Evolutionary conservation across 1,140 invertebrate species (phyloP).

Genomic region (Phocides pigmalion): DNA sequence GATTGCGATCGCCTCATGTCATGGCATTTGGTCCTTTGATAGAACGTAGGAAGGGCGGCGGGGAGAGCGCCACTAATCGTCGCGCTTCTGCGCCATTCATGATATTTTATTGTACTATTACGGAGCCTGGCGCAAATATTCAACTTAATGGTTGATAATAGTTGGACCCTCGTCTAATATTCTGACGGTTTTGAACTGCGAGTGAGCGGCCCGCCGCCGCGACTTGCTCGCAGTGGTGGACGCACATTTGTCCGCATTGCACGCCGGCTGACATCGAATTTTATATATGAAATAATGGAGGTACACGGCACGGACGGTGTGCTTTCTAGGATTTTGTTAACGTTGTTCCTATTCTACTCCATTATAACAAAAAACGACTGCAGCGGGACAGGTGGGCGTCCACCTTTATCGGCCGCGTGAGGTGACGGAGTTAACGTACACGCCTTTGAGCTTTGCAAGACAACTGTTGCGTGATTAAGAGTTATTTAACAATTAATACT

Average conservation of each 20-base stretch:
- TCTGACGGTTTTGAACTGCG: background rate
- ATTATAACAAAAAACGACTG: too few relatives aligned
- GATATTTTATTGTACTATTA: slow-evolving; percentile 3
- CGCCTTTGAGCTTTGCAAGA: background rate
- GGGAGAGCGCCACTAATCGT: background rate
- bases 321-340: too few relatives aligned
- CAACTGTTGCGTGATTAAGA: background rate
- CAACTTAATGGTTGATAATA: slow-evolving; percentile 3
- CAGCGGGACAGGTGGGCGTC: too few relatives aligned
- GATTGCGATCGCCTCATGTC: background rate
- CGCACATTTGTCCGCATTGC: background rate
- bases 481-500: background rate
- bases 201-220: background rate
- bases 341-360: too few relatives aligned
- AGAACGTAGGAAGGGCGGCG: background rate
- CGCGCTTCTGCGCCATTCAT: background rate
- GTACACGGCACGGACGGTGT: too few relatives aligned
- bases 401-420: background rate
- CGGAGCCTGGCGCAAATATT: background rate
- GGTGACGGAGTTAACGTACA: background rate
- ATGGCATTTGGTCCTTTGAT: background rate
- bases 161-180: slow-evolving; percentile 2
- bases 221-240: too few relatives aligned
- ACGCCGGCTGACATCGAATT: too few relatives aligned
- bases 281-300: too few relatives aligned